Evolutionary conservation across 2,797 vertebrate species (phyloP), one percentile per base, ranked within the genome.

Genomic region (Echiichthys vipera): DNA sequence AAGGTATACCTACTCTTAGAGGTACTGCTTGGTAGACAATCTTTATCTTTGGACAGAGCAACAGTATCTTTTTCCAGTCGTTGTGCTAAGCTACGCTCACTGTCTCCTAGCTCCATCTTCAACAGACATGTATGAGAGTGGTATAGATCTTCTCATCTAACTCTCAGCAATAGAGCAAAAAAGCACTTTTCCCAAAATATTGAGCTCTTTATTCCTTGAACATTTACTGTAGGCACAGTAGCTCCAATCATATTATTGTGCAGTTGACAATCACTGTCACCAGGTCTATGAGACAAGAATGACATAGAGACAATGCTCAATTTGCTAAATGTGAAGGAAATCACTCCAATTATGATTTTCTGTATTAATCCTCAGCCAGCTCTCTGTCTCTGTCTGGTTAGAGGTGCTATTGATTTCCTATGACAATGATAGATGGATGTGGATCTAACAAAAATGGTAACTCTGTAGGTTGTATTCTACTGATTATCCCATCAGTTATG

Each of bases 351-450:
- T 49, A 53, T 68, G 40, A 79, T 53, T 77, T 47, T 11, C 43
- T 15, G 64, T 68, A 64, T 4, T 25, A 70, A 53, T 66, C 55
- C 61, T 51, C 43, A 22, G 64, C 36, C 43, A 62, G 77, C 63
- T 57, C 62, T 59, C 63, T 22, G 8, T 67, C 62, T 62, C 37
- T 39, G 32, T 65, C 39, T 57, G 24, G 56, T 56, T 61, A 20
- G 65, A 53, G 43, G 9, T 55, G 66, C 66, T 68, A 37, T 67
- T 36, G 65, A 71, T 55, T 80, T 78, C 71, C 65, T 54, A 50
- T 84, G 76, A 65, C 73, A 45, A 24, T 70, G 64, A 80, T 22
- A 34, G 65, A 82, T 71, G 58, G 66, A 57, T 45, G 46, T 42
- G 34, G 36, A 17, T 22, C 37, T 8, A 67, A 70, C 39, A 27